Percentiles rank a stretch among this genome's conserved stretches.
These are phyloP conservation scores for Drosophila ficusphila DNA, from an alignment of 1,140 invertebrate species.

Conservation along the genomic window DNA sequence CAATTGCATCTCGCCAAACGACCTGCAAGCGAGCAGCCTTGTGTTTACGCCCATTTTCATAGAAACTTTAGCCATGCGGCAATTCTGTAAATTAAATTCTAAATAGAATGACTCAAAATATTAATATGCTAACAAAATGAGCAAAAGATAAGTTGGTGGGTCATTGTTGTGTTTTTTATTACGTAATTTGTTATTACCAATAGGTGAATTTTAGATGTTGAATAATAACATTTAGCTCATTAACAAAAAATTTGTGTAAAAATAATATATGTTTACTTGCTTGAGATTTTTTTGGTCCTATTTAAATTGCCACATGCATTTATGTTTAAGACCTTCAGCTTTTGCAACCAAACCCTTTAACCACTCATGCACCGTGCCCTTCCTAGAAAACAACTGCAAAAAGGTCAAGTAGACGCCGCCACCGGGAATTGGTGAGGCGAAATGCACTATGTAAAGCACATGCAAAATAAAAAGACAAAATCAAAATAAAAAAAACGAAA, in stretches of 20 bases:
- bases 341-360: neutral
- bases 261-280: too few relatives aligned
- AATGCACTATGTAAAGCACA: slow-evolving; percentile 48
- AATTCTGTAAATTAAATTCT: neutral
- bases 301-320: slow-evolving; percentile 33
- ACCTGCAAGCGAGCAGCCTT: neutral
- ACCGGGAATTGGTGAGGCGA: slow-evolving; percentile 34
- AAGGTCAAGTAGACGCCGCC: slow-evolving; percentile 48
- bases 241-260: too few relatives aligned
- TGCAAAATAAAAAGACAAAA: slow-evolving; percentile 38
- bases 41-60: neutral
- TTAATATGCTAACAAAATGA: neutral
- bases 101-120: neutral
- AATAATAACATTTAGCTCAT: too few relatives aligned
- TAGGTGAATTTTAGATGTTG: too few relatives aligned
- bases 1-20: slow-evolving; percentile 18
- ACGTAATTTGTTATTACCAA: too few relatives aligned
- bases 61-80: neutral
- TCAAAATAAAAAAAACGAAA: slow-evolving; percentile 37
- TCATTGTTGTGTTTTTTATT: too few relatives aligned
- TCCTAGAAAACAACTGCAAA: slow-evolving; percentile 17
- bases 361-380: neutral
- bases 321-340: slow-evolving; percentile 3
- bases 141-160: neutral
- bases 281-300: neutral